Conservation (phyloP, 92 coral and sea anemone species). For the Umimayanthus chanpuru region DNA sequence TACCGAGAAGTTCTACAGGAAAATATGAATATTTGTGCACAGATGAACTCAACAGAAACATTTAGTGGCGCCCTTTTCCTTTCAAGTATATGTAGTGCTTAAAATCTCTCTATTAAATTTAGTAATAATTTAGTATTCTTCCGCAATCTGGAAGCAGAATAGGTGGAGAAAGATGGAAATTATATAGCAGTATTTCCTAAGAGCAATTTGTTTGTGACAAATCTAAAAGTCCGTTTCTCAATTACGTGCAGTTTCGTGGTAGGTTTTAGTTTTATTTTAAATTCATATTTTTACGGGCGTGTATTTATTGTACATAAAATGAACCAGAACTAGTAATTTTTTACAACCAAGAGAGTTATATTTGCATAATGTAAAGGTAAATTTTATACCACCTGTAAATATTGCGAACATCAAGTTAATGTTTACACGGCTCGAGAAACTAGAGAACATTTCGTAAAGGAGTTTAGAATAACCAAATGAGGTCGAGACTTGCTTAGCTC, state of each 20-base stretch:
- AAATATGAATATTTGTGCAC: neutral
- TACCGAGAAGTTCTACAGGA: neutral
- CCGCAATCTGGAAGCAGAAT: neutral
- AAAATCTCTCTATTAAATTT: neutral
- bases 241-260: neutral
- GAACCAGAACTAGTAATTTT: neutral
- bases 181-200: too few species aligned
- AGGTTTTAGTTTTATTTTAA: neutral
- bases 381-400: slow-evolving; percentile 15
- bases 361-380: slow-evolving; percentile 6
- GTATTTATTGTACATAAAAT: neutral
- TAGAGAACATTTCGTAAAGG: neutral
- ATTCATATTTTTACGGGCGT: neutral
- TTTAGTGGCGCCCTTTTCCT: neutral
- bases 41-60: neutral
- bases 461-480: neutral
- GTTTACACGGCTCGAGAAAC: neutral
- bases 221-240: neutral
- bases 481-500: neutral
- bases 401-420: neutral
- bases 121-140: neutral
- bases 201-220: too few species aligned
- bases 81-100: too few species aligned
- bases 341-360: slow-evolving; percentile 25
- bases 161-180: neutral